Evolutionary conservation across 1,140 invertebrate species (phyloP), one percentile per base, ranked within the genome.

Genomic region (Drosophila kohkoa): DNA sequence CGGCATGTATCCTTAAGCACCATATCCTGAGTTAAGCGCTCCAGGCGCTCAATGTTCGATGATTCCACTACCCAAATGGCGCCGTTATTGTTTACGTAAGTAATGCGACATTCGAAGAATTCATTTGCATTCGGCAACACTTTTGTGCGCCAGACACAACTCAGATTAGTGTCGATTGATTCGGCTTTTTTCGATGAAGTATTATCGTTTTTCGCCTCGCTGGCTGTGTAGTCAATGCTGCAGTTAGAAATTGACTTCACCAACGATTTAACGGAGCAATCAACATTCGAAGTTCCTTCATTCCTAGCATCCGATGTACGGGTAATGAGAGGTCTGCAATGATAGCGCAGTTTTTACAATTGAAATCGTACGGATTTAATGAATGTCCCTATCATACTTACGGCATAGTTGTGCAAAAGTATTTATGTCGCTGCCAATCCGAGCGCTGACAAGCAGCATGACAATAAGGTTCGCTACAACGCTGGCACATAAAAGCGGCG

Each of bases 371-470:
- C 35, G 8, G 10, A 38, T 38, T 38, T 25, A 25, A 3, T 25
- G 20, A 25, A 25, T 25, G 3, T 25, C 20, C 20, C 20, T 38
- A 38, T 38, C 52, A 43, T 49, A 88, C 83, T 89, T 55, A 88
- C 83, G 83, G 83, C 85, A 88, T 88, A 1, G 38, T 5, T 35
- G 25, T 73, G 57, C 83, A 88, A 1, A 73, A 16, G 7, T 73
- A 73, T 58, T 85, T 88, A 46, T 88, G 83, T 0, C 49, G 38
- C 15, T 75, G 85, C 83, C 83, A 88, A 59, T 88, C 85, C 15
- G 20, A 20, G 0, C 32, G 15, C 13, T 88, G 83, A 28, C 83
- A 88, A 0, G 15, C 5, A 0, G 28, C 57, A 16, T 20, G 62
- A 54, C 83, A 88, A 41, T 88, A 88, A 1, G 58, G 13, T 20